A percentile compares a stretch with the other conserved stretches of the same genome.
phyloP scores from a whole-genome alignment of 2,797 vertebrate species.

The Rhabdomys pumilio region DNA sequence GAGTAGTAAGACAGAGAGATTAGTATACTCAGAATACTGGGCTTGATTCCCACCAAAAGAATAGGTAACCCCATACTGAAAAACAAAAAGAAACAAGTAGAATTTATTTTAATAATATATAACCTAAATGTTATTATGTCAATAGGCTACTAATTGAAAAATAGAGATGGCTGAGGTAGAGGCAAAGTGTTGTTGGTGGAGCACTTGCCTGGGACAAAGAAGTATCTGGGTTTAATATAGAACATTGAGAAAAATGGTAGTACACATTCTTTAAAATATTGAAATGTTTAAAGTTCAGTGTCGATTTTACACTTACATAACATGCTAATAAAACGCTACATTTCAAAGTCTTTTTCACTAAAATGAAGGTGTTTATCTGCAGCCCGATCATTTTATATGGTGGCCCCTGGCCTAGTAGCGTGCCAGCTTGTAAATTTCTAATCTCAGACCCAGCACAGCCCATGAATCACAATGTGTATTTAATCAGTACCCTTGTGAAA shows the following conservation, averaged over 20 bases:
- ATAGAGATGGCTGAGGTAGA: background rate
- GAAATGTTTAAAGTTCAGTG: constrained; percentile 23
- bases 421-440: background rate
- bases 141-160: constrained; percentile 44
- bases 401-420: background rate
- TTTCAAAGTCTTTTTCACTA: background rate
- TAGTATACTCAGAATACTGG: background rate
- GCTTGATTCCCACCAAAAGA: background rate
- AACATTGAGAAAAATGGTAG: background rate
- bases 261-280: background rate
- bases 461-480: background rate
- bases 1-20: background rate
- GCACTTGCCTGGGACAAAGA: background rate
- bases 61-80: background rate
- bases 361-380: background rate
- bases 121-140: constrained; percentile 51
- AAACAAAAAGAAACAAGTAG: background rate
- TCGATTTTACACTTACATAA: background rate
- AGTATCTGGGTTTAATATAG: background rate
- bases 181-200: background rate
- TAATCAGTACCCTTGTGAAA: constrained; percentile 11
- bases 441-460: background rate
- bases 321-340: background rate
- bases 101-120: constrained; percentile 43
- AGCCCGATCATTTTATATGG: background rate